A percentile compares a stretch with the other conserved stretches of the same genome.
These are phyloP conservation scores for Calyptommatus sinebrachiatus DNA, from an alignment of 2,113 vertebrate species.

Conservation along the genomic window DNA sequence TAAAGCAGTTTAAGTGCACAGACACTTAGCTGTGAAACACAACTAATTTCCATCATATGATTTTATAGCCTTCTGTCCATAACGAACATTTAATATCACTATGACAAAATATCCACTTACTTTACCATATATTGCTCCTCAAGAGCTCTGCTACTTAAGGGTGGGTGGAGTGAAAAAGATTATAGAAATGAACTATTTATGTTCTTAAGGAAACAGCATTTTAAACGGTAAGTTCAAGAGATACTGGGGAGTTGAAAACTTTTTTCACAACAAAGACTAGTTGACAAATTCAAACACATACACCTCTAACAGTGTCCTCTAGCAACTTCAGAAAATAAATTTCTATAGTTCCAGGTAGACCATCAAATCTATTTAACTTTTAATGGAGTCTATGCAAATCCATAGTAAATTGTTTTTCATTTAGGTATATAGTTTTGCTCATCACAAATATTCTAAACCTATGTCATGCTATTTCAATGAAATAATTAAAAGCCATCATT, in stretches of 20 bases:
- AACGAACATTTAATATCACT: rapidly evolving
- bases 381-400: background rate
- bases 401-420: conserved; percentile 19
- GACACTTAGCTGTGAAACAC: background rate
- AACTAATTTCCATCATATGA: conserved; percentile 20
- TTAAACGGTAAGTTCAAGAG: background rate
- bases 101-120: background rate
- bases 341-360: background rate
- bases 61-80: conserved; percentile 1
- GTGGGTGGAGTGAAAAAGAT: background rate
- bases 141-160: background rate
- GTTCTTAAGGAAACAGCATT: background rate
- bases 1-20: background rate
- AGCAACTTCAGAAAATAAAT: background rate
- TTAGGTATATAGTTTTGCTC: conserved; percentile 20
- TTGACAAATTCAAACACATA: background rate
- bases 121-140: background rate
- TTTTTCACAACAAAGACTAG: background rate
- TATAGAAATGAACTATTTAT: background rate
- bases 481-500: background rate
- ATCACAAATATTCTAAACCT: conserved; percentile 7
- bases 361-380: background rate
- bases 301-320: background rate
- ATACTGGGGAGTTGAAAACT: background rate
- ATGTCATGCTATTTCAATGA: background rate